Conservation (phyloP, 2,113 vertebrate genomes). For the Oncorhynchus gorbuscha region DNA sequence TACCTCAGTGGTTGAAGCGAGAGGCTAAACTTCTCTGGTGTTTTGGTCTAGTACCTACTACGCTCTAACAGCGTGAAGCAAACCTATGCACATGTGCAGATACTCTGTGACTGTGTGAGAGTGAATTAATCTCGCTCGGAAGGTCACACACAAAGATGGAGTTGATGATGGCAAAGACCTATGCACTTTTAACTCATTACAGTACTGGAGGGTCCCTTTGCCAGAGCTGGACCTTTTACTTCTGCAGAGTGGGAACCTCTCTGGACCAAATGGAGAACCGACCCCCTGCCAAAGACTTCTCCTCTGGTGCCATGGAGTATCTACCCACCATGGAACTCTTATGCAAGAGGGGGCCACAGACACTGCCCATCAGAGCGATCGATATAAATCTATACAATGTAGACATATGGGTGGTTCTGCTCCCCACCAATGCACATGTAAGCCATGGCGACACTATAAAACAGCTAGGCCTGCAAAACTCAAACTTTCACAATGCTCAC, state of each 20-base stretch:
- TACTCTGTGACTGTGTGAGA: too few relatives aligned
- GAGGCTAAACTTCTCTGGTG: too few relatives aligned
- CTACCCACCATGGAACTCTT: background rate
- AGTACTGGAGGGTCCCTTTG: constrained; percentile 88
- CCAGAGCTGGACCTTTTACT: constrained; percentile 82
- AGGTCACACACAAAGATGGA: constrained; percentile 25
- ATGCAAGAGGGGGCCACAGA: background rate
- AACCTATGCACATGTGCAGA: too few relatives aligned
- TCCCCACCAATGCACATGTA: too few relatives aligned
- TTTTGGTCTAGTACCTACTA: too few relatives aligned
- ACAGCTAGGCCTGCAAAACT: too few relatives aligned
- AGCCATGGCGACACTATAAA: too few relatives aligned
- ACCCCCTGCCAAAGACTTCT: constrained; percentile 46
- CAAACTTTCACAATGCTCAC: too few relatives aligned
- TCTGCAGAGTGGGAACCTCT: constrained; percentile 61
- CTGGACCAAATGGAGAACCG: constrained; percentile 34
- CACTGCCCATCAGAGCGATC: background rate
- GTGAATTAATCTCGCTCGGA: background rate
- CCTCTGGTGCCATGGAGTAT: constrained; percentile 81
- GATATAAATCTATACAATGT: background rate
- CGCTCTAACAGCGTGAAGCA: too few relatives aligned
- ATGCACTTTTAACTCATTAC: constrained; percentile 85
- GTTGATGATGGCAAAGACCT: constrained; percentile 69
- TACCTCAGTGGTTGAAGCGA: too few relatives aligned
- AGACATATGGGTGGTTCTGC: too few relatives aligned